These are phyloP conservation scores for Oxygymnocypris stewartii DNA, from an alignment of 2,113 vertebrate genomes.

Conservation along the genomic window DNA sequence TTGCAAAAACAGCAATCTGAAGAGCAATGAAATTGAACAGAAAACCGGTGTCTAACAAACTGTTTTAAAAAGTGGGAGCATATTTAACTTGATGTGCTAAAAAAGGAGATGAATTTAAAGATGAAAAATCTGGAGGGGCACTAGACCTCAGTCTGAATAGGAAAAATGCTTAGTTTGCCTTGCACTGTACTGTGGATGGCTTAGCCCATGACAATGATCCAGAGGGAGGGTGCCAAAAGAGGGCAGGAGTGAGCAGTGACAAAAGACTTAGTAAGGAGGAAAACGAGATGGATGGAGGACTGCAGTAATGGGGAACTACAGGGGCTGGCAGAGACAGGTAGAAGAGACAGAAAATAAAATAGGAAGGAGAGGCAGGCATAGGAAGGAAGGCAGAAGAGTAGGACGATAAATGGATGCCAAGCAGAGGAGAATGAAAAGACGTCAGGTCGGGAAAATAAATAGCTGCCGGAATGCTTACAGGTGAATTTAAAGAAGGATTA, in stretches of 20 bases:
- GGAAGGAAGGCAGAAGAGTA: conserved; percentile 27
- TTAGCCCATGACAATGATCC: not conserved
- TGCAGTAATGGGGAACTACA: conserved; percentile 18
- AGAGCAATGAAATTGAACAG: not conserved
- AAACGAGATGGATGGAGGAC: conserved; percentile 14
- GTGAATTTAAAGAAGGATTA: conserved; percentile 34
- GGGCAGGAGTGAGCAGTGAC: conserved; percentile 26
- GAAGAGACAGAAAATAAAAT: conserved; percentile 40
- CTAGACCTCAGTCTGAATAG: not conserved
- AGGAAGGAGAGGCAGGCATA: conserved; percentile 50
- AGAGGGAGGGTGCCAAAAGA: conserved; percentile 1
- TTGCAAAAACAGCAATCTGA: not conserved
- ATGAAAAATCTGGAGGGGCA: not conserved
- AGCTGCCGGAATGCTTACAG: conserved; percentile 31
- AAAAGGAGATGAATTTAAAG: not conserved
- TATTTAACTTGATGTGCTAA: not conserved
- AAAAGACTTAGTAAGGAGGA: conserved; percentile 38
- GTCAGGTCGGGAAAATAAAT: conserved; percentile 27
- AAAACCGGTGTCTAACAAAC: not conserved
- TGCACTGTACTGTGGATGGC: not conserved
- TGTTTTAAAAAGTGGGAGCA: not conserved
- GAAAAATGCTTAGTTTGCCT: not conserved
- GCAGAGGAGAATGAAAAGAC: conserved; percentile 38
- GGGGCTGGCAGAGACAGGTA: conserved; percentile 44
- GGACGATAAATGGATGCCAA: conserved; percentile 39